These are phyloP conservation scores for Aleiodes alternator DNA, from an alignment of 2,888 invertebrate species.

Conservation along the genomic window DNA sequence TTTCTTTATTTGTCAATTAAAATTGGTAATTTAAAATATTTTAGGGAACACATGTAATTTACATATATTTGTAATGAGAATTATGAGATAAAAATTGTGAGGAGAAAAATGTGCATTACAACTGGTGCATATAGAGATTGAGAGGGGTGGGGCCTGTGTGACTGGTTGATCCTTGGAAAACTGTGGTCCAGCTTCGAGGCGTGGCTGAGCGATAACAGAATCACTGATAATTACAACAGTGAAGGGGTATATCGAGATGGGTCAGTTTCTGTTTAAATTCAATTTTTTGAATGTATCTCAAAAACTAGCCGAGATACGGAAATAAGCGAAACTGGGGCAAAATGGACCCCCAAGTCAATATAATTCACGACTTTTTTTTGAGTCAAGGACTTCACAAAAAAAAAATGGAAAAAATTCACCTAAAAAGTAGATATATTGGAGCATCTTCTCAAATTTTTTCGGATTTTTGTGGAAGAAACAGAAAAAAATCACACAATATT, in stretches of 20 bases:
- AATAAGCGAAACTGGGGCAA: too few species aligned
- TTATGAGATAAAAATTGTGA: too few species aligned
- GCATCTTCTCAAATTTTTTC: not conserved
- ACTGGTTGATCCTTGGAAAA: conserved; percentile 16
- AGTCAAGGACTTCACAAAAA: too few species aligned
- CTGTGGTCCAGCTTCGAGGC: conserved; percentile 20
- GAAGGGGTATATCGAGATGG: not conserved
- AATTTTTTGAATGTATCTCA: too few species aligned
- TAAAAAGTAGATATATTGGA: too few species aligned
- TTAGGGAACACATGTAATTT: not conserved
- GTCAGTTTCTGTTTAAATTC: too few species aligned
- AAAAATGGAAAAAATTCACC: too few species aligned
- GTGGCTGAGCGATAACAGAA: conserved; percentile 11
- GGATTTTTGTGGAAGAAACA: too few species aligned
- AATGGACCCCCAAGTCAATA: too few species aligned
- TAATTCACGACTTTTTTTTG: too few species aligned
- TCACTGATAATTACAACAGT: not conserved
- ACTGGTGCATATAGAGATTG: conserved; percentile 15
- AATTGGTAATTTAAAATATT: not conserved
- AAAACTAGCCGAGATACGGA: not conserved
- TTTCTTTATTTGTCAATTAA: not conserved
- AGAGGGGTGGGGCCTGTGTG: conserved; percentile 15
- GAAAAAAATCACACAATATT: too few species aligned
- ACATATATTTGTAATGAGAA: too few species aligned
- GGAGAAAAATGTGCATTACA: conserved; percentile 4